These are phyloP conservation scores for Pelobates cultripes DNA, from an alignment of 2,797 vertebrate species.

Conservation along the genomic window DNA sequence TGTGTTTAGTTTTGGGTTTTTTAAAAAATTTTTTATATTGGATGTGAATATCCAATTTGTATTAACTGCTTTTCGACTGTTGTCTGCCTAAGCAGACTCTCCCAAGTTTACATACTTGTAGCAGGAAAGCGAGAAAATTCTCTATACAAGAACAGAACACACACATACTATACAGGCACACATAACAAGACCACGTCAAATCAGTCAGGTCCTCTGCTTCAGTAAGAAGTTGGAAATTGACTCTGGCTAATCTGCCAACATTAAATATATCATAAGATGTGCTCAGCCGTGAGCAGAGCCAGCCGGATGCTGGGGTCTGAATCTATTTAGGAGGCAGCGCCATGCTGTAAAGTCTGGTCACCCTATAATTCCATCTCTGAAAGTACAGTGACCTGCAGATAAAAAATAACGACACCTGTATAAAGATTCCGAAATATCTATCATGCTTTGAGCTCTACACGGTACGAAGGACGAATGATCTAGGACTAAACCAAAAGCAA, in stretches of 20 bases:
- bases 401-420: background rate
- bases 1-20: too few relatives aligned
- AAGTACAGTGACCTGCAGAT: background rate
- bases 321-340: background rate
- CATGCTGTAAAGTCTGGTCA: background rate
- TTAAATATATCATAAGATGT: slow-evolving; percentile 26
- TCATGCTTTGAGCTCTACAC: background rate
- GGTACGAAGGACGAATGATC: background rate
- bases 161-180: background rate
- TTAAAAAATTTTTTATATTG: too few relatives aligned
- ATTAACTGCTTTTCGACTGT: too few relatives aligned
- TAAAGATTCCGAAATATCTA: background rate
- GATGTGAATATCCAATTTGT: too few relatives aligned
- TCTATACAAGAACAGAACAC: background rate
- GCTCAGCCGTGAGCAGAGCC: background rate
- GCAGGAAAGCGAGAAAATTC: too few relatives aligned
- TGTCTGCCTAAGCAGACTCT: too few relatives aligned
- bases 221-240: background rate
- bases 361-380: background rate
- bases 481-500: too few relatives aligned
- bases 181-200: slow-evolving; percentile 2
- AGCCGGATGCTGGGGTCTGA: slow-evolving; percentile 8
- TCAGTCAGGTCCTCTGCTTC: background rate
- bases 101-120: too few relatives aligned
- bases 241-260: background rate